Evolutionary conservation across 2,888 invertebrate genomes (phyloP), one percentile per base, ranked within the genome.

Genomic region (Troilus luridus): DNA sequence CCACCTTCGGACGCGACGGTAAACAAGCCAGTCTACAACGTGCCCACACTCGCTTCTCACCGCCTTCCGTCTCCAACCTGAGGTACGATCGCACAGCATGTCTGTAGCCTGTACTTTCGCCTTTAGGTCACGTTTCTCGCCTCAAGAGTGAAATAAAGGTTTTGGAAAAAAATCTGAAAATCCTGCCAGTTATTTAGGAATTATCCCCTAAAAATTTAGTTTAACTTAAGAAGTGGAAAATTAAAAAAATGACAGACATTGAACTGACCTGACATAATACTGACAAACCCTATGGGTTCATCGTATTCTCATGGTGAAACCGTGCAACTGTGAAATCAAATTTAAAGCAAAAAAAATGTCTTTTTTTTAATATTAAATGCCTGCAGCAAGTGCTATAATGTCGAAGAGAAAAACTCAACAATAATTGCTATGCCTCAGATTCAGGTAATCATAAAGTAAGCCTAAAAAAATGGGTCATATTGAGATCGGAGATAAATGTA

Each of bases 81-180:
- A 77, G 72, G 72, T 77, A 77, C 72, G 72, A 77, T 41, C 72
- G 72, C 72, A 77, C 72, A 41, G 72, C 72, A 77, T 77, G 41
- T 77, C 72, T 41, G 72, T 77, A 77, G 72, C 72, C 72, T 77
- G 7, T 77, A 77, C 72, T 77, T 41, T 77, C 72, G 17, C 17
- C 8, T 7, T 7, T 77, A 19, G 72, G 27, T 14, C 8, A 41
- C 2, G 19, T 77, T 0, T 77, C 17, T 67, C 12, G 12, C 41
- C 27, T 77, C 17, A 19, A 12, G 41, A 19, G 9, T 17, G 1
- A 14, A 17, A 41, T 41, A 0, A 12, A 41, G 41, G 41, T 2
- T 77, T 77, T 19, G 17, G 19, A 41, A 41, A 77, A 41, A 41
- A 77, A 0, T 41, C 27, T 77, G 27, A 77, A 77, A 77, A 77